Percentiles rank a stretch among this genome's conserved stretches.
Conservation (phyloP, 2,797 vertebrate genomes). For the Luscinia megarhynchos region DNA sequence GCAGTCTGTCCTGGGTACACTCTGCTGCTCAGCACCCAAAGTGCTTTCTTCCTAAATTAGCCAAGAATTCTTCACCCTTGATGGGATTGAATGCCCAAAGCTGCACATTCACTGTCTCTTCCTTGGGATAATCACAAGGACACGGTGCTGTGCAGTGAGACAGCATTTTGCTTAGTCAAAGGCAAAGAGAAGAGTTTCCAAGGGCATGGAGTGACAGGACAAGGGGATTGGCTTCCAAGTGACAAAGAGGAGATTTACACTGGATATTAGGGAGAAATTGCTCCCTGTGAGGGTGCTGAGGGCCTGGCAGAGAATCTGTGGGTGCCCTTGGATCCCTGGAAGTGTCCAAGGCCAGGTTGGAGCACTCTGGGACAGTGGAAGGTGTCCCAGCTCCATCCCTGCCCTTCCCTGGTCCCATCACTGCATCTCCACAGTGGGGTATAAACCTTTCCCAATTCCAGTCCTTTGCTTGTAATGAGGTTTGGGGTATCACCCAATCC, state of each 20-base stretch:
- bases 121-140: background rate
- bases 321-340: background rate
- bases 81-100: background rate
- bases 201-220: background rate
- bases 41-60: slow-evolving; percentile 27
- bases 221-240: background rate
- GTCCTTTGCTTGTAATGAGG: background rate
- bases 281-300: rapidly evolving
- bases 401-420: background rate
- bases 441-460: background rate
- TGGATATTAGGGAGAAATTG: rapidly evolving
- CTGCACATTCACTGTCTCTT: background rate
- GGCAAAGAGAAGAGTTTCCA: background rate
- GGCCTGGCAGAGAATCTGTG: background rate
- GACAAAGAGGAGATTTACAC: background rate
- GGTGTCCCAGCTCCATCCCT: background rate
- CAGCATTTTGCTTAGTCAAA: background rate
- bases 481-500: background rate
- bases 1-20: background rate
- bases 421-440: background rate
- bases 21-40: background rate
- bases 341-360: background rate
- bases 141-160: background rate
- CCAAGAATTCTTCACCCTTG: slow-evolving; percentile 19
- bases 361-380: rapidly evolving